A percentile compares a stretch with the other conserved stretches of the same genome.
Evolutionary conservation across 2,888 invertebrate species (phyloP).

Genomic region (Volucella bombylans): DNA sequence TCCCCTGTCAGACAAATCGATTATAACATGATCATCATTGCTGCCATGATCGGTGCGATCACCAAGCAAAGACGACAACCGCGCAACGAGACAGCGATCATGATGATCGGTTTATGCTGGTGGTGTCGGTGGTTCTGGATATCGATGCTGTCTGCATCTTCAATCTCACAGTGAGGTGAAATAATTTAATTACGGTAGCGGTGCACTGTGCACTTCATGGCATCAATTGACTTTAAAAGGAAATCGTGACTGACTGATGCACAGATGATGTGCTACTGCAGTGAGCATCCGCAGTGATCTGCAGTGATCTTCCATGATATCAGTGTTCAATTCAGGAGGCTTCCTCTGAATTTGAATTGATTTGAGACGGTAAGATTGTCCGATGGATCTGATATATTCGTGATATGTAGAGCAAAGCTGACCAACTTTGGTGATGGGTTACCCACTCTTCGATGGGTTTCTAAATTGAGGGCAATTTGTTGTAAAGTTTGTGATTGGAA

Average conservation of each 20-base stretch:
- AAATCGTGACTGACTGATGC: slow-evolving; percentile 65
- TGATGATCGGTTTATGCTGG: slow-evolving; percentile 10
- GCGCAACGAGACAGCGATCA: slow-evolving; percentile 20
- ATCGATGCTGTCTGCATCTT: slow-evolving; percentile 50
- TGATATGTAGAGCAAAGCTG: slow-evolving; percentile 29
- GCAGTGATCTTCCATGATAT: slow-evolving; percentile 1
- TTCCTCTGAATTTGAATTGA: slow-evolving; percentile 41
- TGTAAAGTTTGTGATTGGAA: slow-evolving; percentile 67
- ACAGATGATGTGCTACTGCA: slow-evolving; percentile 38
- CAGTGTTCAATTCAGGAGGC: slow-evolving; percentile 16
- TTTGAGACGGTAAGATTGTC: slow-evolving; percentile 8
- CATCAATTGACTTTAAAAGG: slow-evolving; percentile 67
- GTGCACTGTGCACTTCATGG: slow-evolving; percentile 63
- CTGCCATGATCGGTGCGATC: slow-evolving; percentile 23
- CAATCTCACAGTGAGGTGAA: slow-evolving; percentile 61
- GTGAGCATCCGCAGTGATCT: slow-evolving; percentile 19
- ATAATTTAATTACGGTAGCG: slow-evolving; percentile 71
- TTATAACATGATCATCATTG: slow-evolving; percentile 68
- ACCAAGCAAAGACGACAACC: slow-evolving; percentile 4
- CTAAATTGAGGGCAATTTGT: slow-evolving; percentile 61
- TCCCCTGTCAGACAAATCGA: slow-evolving; percentile 63
- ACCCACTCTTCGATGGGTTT: not conserved
- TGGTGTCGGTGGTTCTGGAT: slow-evolving; percentile 26
- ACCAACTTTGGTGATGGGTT: slow-evolving; percentile 38
- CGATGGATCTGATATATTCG: too few relatives aligned